These are phyloP conservation scores for Alviniconcha strummeri DNA, from an alignment of 2,888 invertebrate genomes.

Conservation along the genomic window DNA sequence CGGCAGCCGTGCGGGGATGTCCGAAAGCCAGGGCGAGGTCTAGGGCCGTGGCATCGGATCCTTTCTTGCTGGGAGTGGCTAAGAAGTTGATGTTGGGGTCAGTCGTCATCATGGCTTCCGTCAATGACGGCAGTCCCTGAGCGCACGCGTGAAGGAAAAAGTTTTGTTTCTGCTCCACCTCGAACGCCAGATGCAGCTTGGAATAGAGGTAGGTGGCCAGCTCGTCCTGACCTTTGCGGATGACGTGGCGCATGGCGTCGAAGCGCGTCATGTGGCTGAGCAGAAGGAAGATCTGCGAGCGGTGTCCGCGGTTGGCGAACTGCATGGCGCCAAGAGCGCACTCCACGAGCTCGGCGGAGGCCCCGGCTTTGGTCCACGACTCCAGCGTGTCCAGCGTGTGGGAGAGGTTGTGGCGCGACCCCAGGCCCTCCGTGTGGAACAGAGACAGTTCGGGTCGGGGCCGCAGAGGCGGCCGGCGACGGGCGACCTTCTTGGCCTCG, in stretches of 20 bases:
- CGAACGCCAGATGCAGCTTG: slow-evolving; percentile 30
- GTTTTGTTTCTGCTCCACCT: slow-evolving; percentile 8
- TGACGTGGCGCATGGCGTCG: slow-evolving; percentile 14
- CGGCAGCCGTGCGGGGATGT: neutral
- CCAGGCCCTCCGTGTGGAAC: slow-evolving; percentile 13
- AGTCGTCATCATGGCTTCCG: slow-evolving; percentile 18
- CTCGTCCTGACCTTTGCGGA: slow-evolving; percentile 21
- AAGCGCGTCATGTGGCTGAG: slow-evolving; percentile 31
- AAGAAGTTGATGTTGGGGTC: slow-evolving; percentile 8
- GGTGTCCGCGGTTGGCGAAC: slow-evolving; percentile 27
- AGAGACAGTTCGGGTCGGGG: slow-evolving; percentile 10
- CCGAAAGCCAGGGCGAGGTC: slow-evolving; percentile 34
- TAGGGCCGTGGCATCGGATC: slow-evolving; percentile 8
- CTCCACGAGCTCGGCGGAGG: slow-evolving; percentile 21
- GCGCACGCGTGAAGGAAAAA: slow-evolving; percentile 30
- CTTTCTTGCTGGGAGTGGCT: no score
- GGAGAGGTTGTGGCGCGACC: slow-evolving; percentile 1
- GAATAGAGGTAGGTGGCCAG: slow-evolving; percentile 32
- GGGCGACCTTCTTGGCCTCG: neutral
- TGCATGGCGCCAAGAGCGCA: slow-evolving; percentile 38
- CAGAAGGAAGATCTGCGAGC: slow-evolving; percentile 35
- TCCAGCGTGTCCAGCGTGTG: slow-evolving; percentile 34
- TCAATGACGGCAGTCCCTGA: slow-evolving; percentile 18
- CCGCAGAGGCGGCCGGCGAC: slow-evolving; percentile 3
- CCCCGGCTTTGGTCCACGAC: slow-evolving; percentile 20